phyloP scores from a whole-genome alignment of 2,888 invertebrate genomes.

The Drosophila mimetica region DNA sequence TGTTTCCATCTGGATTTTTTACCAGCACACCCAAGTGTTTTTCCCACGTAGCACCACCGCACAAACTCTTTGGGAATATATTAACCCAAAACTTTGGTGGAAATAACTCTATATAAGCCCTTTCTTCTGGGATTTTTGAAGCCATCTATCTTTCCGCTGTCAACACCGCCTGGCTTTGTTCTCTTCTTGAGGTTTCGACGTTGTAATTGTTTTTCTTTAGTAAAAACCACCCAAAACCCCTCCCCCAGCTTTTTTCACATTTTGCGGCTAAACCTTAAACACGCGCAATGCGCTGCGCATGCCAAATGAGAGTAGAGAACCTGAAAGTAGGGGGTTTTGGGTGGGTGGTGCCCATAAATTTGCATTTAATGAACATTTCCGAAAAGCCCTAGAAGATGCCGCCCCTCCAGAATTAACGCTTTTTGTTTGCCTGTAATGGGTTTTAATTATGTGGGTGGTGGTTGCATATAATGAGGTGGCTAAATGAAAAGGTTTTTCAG shows the following conservation, averaged over 20 bases:
- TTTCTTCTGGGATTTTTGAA: conserved; percentile 11
- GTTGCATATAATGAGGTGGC: conserved; percentile 35
- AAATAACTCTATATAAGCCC: conserved; percentile 13
- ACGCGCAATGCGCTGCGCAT: conserved; percentile 72
- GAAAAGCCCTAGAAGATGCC: conserved; percentile 40
- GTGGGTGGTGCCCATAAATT: conserved; percentile 61
- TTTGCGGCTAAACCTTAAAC: conserved; percentile 67
- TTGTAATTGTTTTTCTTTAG: conserved; percentile 69
- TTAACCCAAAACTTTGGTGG: conserved; percentile 32
- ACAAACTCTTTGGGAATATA: conserved; percentile 23
- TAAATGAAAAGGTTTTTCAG: conserved; percentile 28
- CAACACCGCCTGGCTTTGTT: conserved; percentile 55
- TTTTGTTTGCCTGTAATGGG: conserved; percentile 68
- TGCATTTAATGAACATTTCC: conserved; percentile 76
- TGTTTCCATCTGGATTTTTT: conserved; percentile 1
- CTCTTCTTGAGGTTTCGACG: conserved; percentile 8
- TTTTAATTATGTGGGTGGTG: conserved; percentile 77
- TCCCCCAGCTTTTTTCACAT: conserved; percentile 18
- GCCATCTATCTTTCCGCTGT: conserved; percentile 64
- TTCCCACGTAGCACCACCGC: conserved; percentile 26
- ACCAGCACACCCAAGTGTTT: conserved; percentile 11
- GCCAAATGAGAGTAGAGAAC: conserved; percentile 61
- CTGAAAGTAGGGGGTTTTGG: conserved; percentile 2
- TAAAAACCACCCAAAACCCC: conserved; percentile 39
- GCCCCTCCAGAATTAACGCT: conserved; percentile 56